Conservation (phyloP, 2,113 vertebrate genomes). For the Peromyscus polionotus region DNA sequence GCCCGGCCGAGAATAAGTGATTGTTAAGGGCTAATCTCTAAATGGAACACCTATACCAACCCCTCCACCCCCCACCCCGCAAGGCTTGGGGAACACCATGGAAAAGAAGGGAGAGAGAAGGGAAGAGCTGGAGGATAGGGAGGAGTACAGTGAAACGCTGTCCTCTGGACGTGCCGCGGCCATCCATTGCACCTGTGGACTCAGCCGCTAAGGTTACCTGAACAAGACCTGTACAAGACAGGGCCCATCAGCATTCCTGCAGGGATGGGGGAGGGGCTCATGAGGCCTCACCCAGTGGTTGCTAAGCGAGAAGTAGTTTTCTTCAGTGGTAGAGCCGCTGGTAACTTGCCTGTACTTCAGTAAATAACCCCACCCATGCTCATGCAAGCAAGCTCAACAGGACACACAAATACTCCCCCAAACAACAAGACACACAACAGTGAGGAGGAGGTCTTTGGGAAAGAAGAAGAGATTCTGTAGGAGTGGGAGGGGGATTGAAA, state of each 20-base stretch:
- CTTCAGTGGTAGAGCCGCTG: neutral
- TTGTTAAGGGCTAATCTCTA: neutral
- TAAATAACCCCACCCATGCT: neutral
- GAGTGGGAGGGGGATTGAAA: neutral
- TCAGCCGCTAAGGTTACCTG: neutral
- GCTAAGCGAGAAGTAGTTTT: neutral
- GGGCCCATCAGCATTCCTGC: neutral
- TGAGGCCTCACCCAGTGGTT: neutral
- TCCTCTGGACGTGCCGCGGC: neutral
- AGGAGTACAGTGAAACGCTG: neutral
- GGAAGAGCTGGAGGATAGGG: neutral
- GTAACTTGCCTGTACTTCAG: neutral
- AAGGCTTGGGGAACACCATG: neutral
- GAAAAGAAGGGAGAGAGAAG: neutral
- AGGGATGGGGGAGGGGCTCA: neutral
- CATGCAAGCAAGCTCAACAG: neutral
- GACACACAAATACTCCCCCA: neutral
- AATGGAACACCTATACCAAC: neutral
- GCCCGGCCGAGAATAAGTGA: no score
- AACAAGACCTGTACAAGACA: neutral
- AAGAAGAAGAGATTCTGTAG: neutral
- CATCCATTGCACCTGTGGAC: accelerated
- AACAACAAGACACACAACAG: neutral
- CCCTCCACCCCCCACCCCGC: neutral
- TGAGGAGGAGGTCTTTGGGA: neutral